Evolutionary conservation across 2,113 vertebrate species (phyloP).

Genomic region (Pedionomus torquatus): DNA sequence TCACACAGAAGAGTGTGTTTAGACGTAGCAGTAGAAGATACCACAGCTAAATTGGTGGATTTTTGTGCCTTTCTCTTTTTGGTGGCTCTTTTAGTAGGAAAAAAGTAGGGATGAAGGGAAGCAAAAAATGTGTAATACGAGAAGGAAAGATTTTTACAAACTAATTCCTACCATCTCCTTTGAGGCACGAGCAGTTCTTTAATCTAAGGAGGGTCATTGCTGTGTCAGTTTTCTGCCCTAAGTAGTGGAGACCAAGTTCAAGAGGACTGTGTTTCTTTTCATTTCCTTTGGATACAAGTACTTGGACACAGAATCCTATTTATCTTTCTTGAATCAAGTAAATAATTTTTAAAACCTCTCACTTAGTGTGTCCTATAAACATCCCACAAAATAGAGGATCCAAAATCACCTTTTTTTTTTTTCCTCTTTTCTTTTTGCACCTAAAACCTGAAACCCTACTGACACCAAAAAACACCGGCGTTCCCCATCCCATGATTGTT

Average conservation of each 20-base stretch:
- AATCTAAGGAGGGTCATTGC: conserved; percentile 5
- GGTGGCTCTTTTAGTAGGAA: not conserved
- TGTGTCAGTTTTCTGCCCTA: not conserved
- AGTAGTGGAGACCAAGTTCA: conserved; percentile 13
- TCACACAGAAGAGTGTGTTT: not conserved
- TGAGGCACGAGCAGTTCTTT: not conserved
- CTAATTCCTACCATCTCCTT: not conserved
- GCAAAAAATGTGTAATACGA: not conserved
- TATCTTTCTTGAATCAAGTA: conserved; percentile 31
- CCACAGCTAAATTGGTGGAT: not conserved
- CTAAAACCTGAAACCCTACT: conserved; percentile 41
- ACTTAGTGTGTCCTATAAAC: not conserved
- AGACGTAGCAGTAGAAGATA: not conserved
- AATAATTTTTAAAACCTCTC: not conserved
- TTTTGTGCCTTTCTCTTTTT: not conserved
- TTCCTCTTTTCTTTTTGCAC: not conserved
- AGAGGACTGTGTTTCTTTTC: not conserved
- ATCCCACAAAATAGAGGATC: not conserved
- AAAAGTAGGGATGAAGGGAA: not conserved
- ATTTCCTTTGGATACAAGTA: conserved; percentile 3
- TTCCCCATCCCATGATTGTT: not conserved
- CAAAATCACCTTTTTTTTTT: not conserved
- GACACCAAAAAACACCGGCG: conserved; percentile 32
- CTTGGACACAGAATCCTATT: not conserved
- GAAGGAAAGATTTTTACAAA: not conserved